Base-by-base conservation (phyloP, 2,113 vertebrate genomes). In the Pogonocichla stellata region DNA sequence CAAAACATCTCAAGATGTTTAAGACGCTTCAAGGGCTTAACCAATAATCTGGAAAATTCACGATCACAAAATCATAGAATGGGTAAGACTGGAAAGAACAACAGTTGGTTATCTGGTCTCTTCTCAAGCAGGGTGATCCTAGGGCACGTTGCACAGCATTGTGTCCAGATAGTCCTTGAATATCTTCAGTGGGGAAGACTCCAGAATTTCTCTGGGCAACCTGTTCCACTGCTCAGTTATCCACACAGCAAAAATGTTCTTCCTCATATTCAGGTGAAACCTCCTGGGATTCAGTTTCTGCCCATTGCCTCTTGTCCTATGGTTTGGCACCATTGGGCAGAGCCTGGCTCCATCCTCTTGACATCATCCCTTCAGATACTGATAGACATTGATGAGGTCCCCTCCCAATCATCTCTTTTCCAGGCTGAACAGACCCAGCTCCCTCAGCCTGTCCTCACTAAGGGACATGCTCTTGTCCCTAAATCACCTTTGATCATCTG, bases 241-340 rank as follows among this genome's bases (percentile, higher is more conserved):
- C 12, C 0, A 1, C 42, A 20, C 26, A 31, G 6, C 12, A 17
- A 33, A 60, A 19, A 36, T 26, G 1, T 22, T 67, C 71, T 45
- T 43, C 45, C 14, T 60, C 45, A 36, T 26, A 36, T 75, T 50
- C 31, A 58, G 3, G 13, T 58, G 31, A 5, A 43, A 20, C 14
- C 50, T 36, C 31, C 17, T 51, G 14, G 23, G 25, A 10, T 25
- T 50, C 53, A 8, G 2, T 58, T 43, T 43, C 38, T 36, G 3
- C 66, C 25, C 10, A 25, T 31, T 71, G 17, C 14, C 17, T 77
- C 53, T 33, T 36, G 23, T 51, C 18, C 10, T 12, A 6, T 4
- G 18, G 2, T 26, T 53, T 33, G 53, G 25, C 10, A 34, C 6
- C 16, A 18, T 3, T 15, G 11, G 58, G 33, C 24, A 38, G 33